These are phyloP conservation scores for Gallinago stenura DNA, from an alignment of 2,797 vertebrate species.

Conservation along the genomic window DNA sequence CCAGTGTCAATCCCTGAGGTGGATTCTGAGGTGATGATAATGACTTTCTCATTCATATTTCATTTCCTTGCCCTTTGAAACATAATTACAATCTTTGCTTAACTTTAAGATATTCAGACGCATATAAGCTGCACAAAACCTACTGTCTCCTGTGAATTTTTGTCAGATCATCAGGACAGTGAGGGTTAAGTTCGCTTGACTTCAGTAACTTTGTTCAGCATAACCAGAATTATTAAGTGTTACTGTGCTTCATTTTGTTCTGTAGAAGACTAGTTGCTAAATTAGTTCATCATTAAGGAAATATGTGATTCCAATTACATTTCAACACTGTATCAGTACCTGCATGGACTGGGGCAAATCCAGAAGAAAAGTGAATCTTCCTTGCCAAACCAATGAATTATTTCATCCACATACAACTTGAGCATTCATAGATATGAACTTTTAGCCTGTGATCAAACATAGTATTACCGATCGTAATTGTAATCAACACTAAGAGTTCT, in stretches of 20 bases:
- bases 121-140: not conserved
- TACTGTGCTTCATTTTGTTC: not conserved
- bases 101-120: not conserved
- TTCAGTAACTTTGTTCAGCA: not conserved
- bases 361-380: not conserved
- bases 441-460: not conserved
- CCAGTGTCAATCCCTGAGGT: not conserved
- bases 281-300: not conserved
- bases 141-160: not conserved
- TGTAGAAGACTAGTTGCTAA: not conserved
- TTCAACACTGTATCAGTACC: not conserved
- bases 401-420: not conserved
- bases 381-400: not conserved
- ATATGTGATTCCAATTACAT: not conserved
- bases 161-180: not conserved
- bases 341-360: not conserved
- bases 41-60: not conserved
- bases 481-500: not conserved
- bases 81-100: not conserved
- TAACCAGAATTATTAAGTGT: not conserved
- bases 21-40: not conserved
- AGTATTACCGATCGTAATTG: not conserved
- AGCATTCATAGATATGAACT: not conserved
- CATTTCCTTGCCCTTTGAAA: not conserved
- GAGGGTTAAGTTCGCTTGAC: not conserved